Evolutionary conservation across 2,113 vertebrate species (phyloP).

Genomic region (Maylandia zebra): DNA sequence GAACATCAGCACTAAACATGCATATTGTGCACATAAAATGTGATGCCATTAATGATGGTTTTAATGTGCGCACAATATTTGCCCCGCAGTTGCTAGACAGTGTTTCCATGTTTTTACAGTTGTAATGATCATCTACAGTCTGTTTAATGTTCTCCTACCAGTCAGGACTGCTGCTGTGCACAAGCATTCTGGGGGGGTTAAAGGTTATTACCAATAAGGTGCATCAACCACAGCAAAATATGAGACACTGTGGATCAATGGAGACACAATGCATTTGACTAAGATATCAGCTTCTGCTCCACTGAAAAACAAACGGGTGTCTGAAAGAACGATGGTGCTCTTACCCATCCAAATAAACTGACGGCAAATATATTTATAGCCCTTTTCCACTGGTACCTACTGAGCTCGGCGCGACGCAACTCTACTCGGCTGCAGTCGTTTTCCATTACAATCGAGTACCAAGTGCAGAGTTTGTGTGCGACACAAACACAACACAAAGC

Average conservation of each 20-base stretch:
- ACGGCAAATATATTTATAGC: not conserved
- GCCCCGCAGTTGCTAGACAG: not conserved
- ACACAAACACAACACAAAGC: not conserved
- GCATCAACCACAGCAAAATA: not conserved
- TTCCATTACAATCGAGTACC: not conserved
- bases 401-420: not conserved
- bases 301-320: not conserved
- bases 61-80: not conserved
- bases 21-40: not conserved
- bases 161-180: not conserved
- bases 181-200: not conserved
- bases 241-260: not conserved
- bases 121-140: not conserved
- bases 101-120: not conserved
- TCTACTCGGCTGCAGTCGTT: not conserved
- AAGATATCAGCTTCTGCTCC: not conserved
- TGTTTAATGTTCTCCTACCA: not conserved
- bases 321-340: not conserved
- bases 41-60: not conserved
- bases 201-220: not conserved
- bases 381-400: not conserved
- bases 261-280: not conserved
- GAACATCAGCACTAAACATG: not conserved
- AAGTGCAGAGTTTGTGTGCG: not conserved
- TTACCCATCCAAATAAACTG: not conserved